Evolutionary conservation across 1,140 invertebrate genomes (phyloP), one percentile per base, ranked within the genome.

Genomic region (Melitaea cinxia): DNA sequence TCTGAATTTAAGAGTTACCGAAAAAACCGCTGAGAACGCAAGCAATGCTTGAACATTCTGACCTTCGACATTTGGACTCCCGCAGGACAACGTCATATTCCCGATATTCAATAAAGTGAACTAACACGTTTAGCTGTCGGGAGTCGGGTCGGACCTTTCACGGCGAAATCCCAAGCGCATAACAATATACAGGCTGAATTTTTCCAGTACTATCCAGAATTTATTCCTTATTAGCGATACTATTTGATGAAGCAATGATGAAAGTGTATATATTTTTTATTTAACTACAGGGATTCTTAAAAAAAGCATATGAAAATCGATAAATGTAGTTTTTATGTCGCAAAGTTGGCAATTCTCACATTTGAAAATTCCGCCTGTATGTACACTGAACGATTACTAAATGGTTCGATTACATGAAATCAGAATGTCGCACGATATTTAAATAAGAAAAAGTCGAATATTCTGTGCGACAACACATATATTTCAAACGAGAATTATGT

Each of bases 71-170:
- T 73, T 74, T 77, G 45, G 65, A 64, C 54, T 79, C 83, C 82
- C 80, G 65, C 65, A 78, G 82, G 80, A 80, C 80, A 74, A 47
- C 42, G 79, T 78, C 79, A 82, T 83, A 83, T 83, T 81, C 77
- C 73, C 74, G 77, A 86, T 84, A 84, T 86, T 86, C 82, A 86
- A 86, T 86, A 86, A 83, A 78, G 77, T 72, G 79, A 82, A 80
- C 82, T 86, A 86, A 84, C 80, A 77, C 80, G 78, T 81, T 84
- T 84, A 82, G 77, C 65, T 61, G 53, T 65, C 66, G 70, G 66
- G 62, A 39, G 33, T 50, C 59, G 49, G 58, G 49, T 53, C 58
- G 70, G 72, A 82, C 76, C 82, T 80, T 83, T 82, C 72, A 67
- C 61, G 70, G 68, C 58, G 52, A 78, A 84, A 77, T 80, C 82